Conservation (phyloP, 2,888 invertebrate genomes). For the Podotricha telesiphe region DNA sequence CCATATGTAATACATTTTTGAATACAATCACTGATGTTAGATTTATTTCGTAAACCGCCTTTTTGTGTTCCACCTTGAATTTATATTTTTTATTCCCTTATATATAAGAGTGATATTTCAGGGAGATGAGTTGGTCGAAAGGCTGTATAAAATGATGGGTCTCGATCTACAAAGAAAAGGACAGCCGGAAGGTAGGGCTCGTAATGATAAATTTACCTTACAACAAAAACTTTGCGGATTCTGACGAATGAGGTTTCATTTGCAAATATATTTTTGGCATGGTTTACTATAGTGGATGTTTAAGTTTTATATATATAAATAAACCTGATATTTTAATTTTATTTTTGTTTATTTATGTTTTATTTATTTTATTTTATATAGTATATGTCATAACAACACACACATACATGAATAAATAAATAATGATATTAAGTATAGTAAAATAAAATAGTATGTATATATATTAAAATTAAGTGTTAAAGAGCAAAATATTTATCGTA, state of each 20-base stretch:
- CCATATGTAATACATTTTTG: conserved; percentile 3
- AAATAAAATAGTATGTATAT: too few species aligned
- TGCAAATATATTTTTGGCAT: conserved; percentile 19
- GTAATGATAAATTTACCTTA: conserved; percentile 38
- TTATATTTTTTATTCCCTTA: not conserved
- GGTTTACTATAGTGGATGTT: not conserved
- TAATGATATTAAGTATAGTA: too few species aligned
- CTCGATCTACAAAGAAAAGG: conserved; percentile 32
- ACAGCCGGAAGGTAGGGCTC: conserved; percentile 28
- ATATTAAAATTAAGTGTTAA: too few species aligned
- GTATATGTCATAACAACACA: too few species aligned
- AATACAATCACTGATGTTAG: conserved; percentile 21
- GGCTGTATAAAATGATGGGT: conserved; percentile 26
- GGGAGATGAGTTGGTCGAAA: not conserved
- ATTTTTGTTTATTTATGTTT: not conserved
- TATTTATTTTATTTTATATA: too few species aligned
- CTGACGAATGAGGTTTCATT: conserved; percentile 23
- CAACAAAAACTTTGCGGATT: conserved; percentile 28
- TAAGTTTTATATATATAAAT: not conserved
- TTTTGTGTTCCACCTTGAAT: conserved; percentile 11
- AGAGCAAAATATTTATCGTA: too few species aligned
- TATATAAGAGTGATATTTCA: conserved; percentile 1
- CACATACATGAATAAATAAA: too few species aligned
- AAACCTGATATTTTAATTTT: too few species aligned
- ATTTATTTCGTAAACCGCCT: conserved; percentile 17